phyloP scores from a whole-genome alignment of 2,888 invertebrate genomes.

The Flabesymbios commensalis region DNA sequence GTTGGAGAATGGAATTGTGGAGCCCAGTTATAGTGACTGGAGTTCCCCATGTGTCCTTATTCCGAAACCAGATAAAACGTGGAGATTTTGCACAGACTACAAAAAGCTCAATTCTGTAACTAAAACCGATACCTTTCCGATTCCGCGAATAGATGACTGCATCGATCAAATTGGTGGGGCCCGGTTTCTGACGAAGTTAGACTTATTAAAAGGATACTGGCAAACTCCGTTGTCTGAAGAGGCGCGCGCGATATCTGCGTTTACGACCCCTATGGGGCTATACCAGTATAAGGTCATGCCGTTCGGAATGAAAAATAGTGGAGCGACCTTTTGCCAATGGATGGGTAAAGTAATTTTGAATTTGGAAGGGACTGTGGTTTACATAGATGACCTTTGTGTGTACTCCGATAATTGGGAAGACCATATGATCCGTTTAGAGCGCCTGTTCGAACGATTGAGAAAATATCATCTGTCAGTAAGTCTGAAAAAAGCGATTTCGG shows the following conservation, averaged over 20 bases:
- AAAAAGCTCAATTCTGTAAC: slow-evolving; percentile 36
- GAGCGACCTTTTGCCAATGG: background rate
- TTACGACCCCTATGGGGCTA: slow-evolving; percentile 2
- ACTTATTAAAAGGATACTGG: slow-evolving; percentile 35
- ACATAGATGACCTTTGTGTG: slow-evolving; percentile 3
- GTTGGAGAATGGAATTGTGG: slow-evolving; percentile 37
- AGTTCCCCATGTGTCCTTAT: slow-evolving; percentile 36
- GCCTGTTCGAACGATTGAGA: background rate
- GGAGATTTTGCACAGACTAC: slow-evolving; percentile 34
- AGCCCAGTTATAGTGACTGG: slow-evolving; percentile 34
- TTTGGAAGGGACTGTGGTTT: background rate
- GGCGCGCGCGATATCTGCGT: background rate
- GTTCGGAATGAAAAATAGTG: background rate
- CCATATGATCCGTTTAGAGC: background rate
- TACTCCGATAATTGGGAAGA: background rate
- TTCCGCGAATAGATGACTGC: slow-evolving; percentile 37
- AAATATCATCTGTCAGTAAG: background rate
- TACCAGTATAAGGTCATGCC: slow-evolving; percentile 1
- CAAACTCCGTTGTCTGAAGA: slow-evolving; percentile 17
- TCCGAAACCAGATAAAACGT: slow-evolving; percentile 6
- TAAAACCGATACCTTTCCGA: slow-evolving; percentile 37
- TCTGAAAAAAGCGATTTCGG: slow-evolving; percentile 16
- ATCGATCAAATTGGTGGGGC: slow-evolving; percentile 36
- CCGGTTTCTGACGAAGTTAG: slow-evolving; percentile 37
- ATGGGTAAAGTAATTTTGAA: background rate